phyloP scores from a whole-genome alignment of 1,140 invertebrate genomes.

The Drosophila obscura region DNA sequence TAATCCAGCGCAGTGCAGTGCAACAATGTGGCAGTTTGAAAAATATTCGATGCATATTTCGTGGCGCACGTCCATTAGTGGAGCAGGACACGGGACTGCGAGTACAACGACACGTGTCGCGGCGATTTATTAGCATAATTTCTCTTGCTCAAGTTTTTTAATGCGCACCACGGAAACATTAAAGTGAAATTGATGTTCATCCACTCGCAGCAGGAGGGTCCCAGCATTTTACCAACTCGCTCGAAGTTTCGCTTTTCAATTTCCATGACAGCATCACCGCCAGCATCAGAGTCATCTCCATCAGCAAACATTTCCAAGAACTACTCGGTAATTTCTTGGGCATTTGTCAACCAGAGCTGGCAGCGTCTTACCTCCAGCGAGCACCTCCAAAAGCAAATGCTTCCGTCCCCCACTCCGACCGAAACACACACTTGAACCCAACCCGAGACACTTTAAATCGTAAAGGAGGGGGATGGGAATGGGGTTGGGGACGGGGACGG shows the following conservation, averaged over 20 bases:
- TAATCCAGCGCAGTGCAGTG: slow-evolving; percentile 38
- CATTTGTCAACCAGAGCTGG: slow-evolving; percentile 69
- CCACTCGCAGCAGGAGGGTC: slow-evolving; percentile 25
- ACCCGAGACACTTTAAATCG: slow-evolving; percentile 40
- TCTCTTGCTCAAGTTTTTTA: slow-evolving; percentile 66
- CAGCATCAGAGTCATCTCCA: slow-evolving; percentile 25
- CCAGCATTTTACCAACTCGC: slow-evolving; percentile 14
- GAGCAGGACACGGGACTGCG: slow-evolving; percentile 5
- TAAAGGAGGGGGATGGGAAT: too few relatives aligned
- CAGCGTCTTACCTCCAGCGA: slow-evolving; percentile 1
- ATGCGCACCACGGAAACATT: slow-evolving; percentile 70
- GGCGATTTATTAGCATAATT: slow-evolving; percentile 81
- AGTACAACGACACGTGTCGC: slow-evolving; percentile 79
- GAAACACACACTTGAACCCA: slow-evolving; percentile 13
- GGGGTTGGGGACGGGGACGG: neutral
- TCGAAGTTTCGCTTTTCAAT: slow-evolving; percentile 63
- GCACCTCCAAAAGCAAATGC: slow-evolving; percentile 43
- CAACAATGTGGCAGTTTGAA: slow-evolving; percentile 37
- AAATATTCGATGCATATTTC: slow-evolving; percentile 75
- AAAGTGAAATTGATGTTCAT: slow-evolving; percentile 77
- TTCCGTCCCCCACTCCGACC: neutral
- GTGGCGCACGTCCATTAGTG: slow-evolving; percentile 74
- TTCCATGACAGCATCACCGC: slow-evolving; percentile 42
- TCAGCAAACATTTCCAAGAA: slow-evolving; percentile 41
- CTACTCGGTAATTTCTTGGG: slow-evolving; percentile 73